Evolutionary conservation across 2,888 invertebrate species (phyloP), one percentile per base, ranked within the genome.

Genomic region (Chaetoderma sp.): DNA sequence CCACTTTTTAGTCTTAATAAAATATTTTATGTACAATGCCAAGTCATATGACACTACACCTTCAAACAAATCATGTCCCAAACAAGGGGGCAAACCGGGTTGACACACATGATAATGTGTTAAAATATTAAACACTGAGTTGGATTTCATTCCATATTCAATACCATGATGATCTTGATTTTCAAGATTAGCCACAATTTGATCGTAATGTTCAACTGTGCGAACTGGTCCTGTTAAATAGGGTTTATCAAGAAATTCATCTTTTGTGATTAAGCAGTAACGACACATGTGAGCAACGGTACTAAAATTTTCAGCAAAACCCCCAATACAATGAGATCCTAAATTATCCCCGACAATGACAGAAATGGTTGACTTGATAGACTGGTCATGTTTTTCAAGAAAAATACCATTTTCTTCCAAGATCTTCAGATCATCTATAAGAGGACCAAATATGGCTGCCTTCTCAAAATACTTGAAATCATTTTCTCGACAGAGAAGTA

Each of bases 281-380:
- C 49, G 47, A 45, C 60, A 60, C n/a, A 1, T 32, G 50, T 60
- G 50, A 18, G 28, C 49, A 2, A 33, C 49, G 18, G 6, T 58
- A 30, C 58, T 58, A 44, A 42, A 58, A 25, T 58, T 58, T 44
- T 58, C 27, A 44, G 36, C 25, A 42, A 44, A 58, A 27, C 58
- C 58, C 4, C 42, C 36, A 21, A 57, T 39, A 39, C 57, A 44
- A 18, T 59, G 59, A 28, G 47, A 49, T 30, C 59, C 59, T 21
- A 59, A 32, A 32, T 59, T 59, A 21, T 59, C 59, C 28, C 50
- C 50, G 16, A 33, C 52, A 30, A 52, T 52, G 32, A 52, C 28
- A 13, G 21, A 28, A 28, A 52, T 33, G 13, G 30, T 52, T 13
- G 32, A 16, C 23, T 10, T 52, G 16, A 30, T 16, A 18, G 28